Base-by-base conservation (phyloP, 2,113 vertebrate genomes). In the Pavo muticus region DNA sequence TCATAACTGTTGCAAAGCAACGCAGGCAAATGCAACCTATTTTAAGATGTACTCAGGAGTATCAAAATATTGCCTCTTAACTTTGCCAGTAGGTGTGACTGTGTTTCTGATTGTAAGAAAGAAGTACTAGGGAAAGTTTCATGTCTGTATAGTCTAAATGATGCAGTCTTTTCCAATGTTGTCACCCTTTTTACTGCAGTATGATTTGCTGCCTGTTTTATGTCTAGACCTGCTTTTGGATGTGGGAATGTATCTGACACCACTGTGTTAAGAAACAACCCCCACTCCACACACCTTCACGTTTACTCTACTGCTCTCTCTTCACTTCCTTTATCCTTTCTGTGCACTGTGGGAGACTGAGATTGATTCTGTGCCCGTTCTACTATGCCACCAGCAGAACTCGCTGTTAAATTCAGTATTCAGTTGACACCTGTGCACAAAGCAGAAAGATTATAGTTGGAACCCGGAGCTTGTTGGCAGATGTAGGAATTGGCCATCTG, bases 231-330 rank as follows among this genome's bases (percentile, higher is more conserved):
- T 76, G 59, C 54, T 85, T 95, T 72, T 60, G 75, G 68, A 59
- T 88, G 25, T 32, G 71, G 71, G 54, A 83, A 72, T 32, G 16
- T 21, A 32, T 30, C 40, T 83, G 63, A 27, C 57, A 48, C 57
- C 20, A 12, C 27, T 25, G 50, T 56, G 13, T 85, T 78, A 75
- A 27, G 65, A 61, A 87, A 85, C 47, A 44, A 6, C 48, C 9
- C 11, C 47, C 63, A n/a, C 47, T 39, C 14, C 6, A 18, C 29
- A 23, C 2, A 4, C 6, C 27, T 85, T 75, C n/a, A 19, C 0
- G 0, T n/a, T 72, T 71, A 15, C 45, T 64, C 14, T 0, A 20
- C 45, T 65, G 67, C 9, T 59, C 10, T 20, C 32, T 56, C 32
- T 52, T 86, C 29, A 9, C 30, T 88, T n/a, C 30, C 30, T 85